Evolutionary conservation across 2,797 vertebrate genomes (phyloP).

Genomic region (Myotis myotis): DNA sequence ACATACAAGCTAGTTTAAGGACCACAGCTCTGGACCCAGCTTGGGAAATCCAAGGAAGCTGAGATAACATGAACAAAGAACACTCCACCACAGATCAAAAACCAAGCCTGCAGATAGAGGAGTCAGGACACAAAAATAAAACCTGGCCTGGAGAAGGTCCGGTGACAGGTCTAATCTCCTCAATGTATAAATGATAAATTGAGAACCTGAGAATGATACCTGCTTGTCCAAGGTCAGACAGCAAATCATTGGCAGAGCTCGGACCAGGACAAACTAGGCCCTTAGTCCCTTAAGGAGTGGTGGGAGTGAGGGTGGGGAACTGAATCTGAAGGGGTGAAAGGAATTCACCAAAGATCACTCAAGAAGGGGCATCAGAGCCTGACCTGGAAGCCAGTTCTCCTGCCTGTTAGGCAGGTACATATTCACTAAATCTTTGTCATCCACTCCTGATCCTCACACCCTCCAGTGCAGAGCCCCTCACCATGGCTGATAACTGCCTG

Average conservation of each 20-base stretch:
- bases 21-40: background rate
- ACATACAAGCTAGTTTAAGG: background rate
- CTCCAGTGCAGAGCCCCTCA: background rate
- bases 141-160: background rate
- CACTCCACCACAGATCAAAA: background rate
- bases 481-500: background rate
- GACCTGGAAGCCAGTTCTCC: background rate
- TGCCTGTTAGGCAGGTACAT: background rate
- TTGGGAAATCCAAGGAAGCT: background rate
- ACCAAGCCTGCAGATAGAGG: background rate
- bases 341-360: background rate
- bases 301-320: background rate
- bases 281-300: background rate
- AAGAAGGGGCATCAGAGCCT: background rate
- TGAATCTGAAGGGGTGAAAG: background rate
- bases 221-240: background rate
- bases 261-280: background rate
- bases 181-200: background rate
- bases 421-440: background rate
- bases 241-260: background rate
- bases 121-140: background rate
- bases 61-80: background rate
- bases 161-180: background rate
- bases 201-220: background rate
- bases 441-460: background rate